Conservation (phyloP, 2,113 vertebrate species). For the Indicator maculatus region DNA sequence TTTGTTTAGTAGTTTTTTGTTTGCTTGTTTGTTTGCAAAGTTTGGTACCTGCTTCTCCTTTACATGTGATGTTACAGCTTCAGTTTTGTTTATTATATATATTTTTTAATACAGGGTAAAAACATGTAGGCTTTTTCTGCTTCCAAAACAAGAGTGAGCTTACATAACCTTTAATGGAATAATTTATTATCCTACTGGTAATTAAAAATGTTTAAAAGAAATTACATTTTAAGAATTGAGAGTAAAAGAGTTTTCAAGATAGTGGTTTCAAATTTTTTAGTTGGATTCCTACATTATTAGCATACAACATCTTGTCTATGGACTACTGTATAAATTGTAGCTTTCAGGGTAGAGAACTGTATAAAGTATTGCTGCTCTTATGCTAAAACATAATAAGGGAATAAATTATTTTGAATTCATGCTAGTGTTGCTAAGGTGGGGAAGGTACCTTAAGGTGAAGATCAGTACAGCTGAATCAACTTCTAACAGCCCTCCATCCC, state of each 20-base stretch:
- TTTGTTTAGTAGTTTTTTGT: neutral
- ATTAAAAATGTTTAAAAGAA: neutral
- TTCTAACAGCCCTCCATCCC: neutral
- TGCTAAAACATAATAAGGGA: neutral
- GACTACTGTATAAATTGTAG: neutral
- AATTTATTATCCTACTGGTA: neutral
- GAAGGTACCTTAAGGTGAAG: neutral
- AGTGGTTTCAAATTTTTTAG: neutral
- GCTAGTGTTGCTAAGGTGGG: neutral
- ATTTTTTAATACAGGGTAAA: neutral
- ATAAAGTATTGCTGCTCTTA: neutral
- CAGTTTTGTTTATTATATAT: neutral
- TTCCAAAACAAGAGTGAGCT: neutral
- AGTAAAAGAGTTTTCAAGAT: neutral
- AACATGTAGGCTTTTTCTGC: accelerated
- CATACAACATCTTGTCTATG: neutral
- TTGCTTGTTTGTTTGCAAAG: neutral
- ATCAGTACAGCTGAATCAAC: neutral
- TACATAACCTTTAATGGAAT: neutral
- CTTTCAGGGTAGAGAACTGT: accelerated
- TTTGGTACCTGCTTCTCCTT: neutral
- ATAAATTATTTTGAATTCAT: neutral
- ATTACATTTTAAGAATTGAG: neutral
- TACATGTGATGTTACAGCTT: neutral
- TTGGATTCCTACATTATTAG: neutral